Evolutionary conservation across 2,888 invertebrate species (phyloP), one percentile per base, ranked within the genome.

Genomic region (Tenthredo notha): DNA sequence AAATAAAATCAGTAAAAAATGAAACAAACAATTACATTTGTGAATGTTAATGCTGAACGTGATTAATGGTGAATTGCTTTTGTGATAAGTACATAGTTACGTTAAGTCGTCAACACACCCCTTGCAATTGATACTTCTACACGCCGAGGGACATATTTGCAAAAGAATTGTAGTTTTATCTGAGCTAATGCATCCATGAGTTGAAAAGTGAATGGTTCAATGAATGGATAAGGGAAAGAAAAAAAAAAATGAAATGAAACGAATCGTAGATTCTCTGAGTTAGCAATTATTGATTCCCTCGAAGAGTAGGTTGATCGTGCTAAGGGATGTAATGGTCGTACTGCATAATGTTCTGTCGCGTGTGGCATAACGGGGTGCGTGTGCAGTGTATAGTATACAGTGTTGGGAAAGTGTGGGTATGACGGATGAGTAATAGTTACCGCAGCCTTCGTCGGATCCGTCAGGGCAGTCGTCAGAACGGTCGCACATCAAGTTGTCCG

Each of bases 391-490:
- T 2, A 12, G 77, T 25, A 6, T 50, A 10, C 6, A 12, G 77
- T 25, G 12, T 50, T 21, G 87, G 89, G 37, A 54, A 58, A 87
- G 15, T 83, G 33, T 74, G 21, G 70, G 70, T 70, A 72, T 72
- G 78, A 78, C n/a, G 85, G 47, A 78, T 85, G 74, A 29, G 85
- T 88, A 85, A 92, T 92, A 93, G 91, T 93, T 93, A 93, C 93
- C 93, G 91, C 96, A 96, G 87, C 95, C 94, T 85, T 96, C 96
- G 91, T 96, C 96, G 47, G 94, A 94, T 86, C 94, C 94, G 90
- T 95, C 95, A 10, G 91, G 86, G 92, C 97, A 97, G 91, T 97
- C 96, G 1, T 80, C 86, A 6, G 88, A 67, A 18, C 95, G 94
- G 91, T 97, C 95, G 93, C 97, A 97, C 74, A 94, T 94, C 85